phyloP scores from a whole-genome alignment of 2,888 invertebrate species.

The Calameuta pallipes region DNA sequence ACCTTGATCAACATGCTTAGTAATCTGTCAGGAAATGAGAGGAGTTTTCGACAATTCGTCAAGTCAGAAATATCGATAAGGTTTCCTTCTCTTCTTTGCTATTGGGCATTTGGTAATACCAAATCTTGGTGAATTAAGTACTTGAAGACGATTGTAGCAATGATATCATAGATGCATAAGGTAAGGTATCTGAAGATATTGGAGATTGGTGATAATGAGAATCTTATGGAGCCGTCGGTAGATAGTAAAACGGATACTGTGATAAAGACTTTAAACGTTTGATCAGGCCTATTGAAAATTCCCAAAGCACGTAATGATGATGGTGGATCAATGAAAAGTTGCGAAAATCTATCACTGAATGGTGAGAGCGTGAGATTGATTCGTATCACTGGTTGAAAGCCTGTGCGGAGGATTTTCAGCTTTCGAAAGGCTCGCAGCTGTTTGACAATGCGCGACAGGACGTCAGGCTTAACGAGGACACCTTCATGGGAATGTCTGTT shows the following conservation, averaged over 20 bases:
- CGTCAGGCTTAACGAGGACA: not conserved
- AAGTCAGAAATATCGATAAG: not conserved
- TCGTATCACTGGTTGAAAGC: not conserved
- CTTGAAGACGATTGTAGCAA: not conserved
- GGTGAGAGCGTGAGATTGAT: not conserved
- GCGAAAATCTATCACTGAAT: not conserved
- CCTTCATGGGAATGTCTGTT: not conserved
- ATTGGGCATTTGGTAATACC: not conserved
- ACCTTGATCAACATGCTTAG: not conserved
- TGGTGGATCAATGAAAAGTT: not conserved
- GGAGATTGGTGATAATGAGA: not conserved
- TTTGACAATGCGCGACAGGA: not conserved
- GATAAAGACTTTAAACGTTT: not conserved
- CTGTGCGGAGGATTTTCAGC: not conserved
- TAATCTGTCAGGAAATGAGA: not conserved
- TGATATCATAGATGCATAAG: not conserved
- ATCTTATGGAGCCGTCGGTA: not conserved
- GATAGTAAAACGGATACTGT: not conserved
- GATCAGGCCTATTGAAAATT: not conserved
- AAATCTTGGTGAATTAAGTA: not conserved
- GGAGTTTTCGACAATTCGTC: not conserved
- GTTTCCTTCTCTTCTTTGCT: not conserved
- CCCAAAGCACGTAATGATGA: not conserved
- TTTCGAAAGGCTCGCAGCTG: not conserved
- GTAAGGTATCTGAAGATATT: not conserved